Evolutionary conservation across 2,797 vertebrate species (phyloP), one percentile per base, ranked within the genome.

Genomic region (Phylloscopus collybita): DNA sequence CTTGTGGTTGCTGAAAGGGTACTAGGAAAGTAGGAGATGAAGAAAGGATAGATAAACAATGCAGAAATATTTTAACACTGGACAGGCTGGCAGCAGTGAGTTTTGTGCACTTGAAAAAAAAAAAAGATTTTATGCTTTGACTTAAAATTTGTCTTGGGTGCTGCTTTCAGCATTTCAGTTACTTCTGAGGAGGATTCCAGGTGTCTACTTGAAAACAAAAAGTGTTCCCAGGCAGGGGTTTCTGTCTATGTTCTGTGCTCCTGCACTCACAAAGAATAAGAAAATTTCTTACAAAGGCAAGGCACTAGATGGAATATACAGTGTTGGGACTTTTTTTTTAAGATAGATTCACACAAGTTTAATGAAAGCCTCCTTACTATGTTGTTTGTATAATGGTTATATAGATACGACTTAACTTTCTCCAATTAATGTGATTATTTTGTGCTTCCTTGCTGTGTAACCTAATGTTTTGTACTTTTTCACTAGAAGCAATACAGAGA

Each of bases 191-290:
- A 89, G 80, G 74, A 94, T 93, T 89, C 89, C 92, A 95, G 90
- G 86, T 76, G 56, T 93, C 83, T 94, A 72, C 45, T 66, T 89
- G 85, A 94, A 97, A 82, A 91, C 7, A 64, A 61, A 83, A 87
- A 89, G 75, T 94, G 65, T 93, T 97, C 47, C 85, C 76, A 81
- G 70, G 20, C 40, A 66, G 40, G 30, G 19, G 11, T 88, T 94
- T 95, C 56, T 92, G 34, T 86, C 89, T 69, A 10, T 78, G 7
- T 27, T 88, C 42, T 59, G 23, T 42, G 22, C 9, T 80, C 4
- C 69, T 74, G 6, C 62, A 8, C 23, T 74, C 20, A n/a, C 10
- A 32, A 59, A 88, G 42, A 76, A 53, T 22, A 44, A 64, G n/a
- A 80, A 11, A 11, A 45, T n/a, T 51, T 76, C 50, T 26, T 59